These are phyloP conservation scores for Drosophila virilis DNA, from an alignment of 1,140 invertebrate genomes.

Conservation along the genomic window DNA sequence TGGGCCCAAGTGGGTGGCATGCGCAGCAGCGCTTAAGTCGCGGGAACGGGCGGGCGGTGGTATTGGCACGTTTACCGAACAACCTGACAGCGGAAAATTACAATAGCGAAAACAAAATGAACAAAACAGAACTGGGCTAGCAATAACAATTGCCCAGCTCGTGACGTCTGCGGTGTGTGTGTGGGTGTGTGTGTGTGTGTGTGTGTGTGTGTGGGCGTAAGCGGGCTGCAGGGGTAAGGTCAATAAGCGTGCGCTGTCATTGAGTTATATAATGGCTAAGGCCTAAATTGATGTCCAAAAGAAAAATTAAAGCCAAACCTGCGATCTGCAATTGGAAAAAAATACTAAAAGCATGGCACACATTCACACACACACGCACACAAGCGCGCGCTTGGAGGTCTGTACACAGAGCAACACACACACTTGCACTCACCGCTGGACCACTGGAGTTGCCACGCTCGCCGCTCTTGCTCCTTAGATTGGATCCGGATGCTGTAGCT, in stretches of 20 bases:
- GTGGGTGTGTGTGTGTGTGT: neutral
- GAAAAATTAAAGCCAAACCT: conserved; percentile 8
- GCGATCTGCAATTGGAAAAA: neutral
- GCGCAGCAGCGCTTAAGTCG: conserved; percentile 27
- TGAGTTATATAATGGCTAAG: conserved; percentile 47
- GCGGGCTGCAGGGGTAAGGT: conserved; percentile 20
- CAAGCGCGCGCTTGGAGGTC: neutral
- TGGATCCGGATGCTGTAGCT: conserved; percentile 22
- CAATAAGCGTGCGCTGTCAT: conserved; percentile 59
- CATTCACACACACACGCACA: neutral
- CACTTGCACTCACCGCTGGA: conserved; percentile 25
- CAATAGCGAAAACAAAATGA: conserved; percentile 7
- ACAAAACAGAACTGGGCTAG: conserved; percentile 38
- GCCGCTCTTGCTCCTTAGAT: conserved; percentile 21
- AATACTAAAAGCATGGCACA: neutral
- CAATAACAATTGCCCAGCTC: conserved; percentile 47
- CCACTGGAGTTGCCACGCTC: conserved; percentile 34
- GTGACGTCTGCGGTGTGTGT: conserved; percentile 23
- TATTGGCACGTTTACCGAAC: neutral
- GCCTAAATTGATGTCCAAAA: conserved; percentile 39
- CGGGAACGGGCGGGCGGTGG: too few species aligned
- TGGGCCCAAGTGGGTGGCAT: conserved; percentile 35
- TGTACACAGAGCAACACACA: neutral
- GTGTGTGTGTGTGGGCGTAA: neutral
- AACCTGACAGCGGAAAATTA: conserved; percentile 46